Evolutionary conservation across 1,140 invertebrate species (phyloP).

Genomic region (Eriosoma lanigerum): DNA sequence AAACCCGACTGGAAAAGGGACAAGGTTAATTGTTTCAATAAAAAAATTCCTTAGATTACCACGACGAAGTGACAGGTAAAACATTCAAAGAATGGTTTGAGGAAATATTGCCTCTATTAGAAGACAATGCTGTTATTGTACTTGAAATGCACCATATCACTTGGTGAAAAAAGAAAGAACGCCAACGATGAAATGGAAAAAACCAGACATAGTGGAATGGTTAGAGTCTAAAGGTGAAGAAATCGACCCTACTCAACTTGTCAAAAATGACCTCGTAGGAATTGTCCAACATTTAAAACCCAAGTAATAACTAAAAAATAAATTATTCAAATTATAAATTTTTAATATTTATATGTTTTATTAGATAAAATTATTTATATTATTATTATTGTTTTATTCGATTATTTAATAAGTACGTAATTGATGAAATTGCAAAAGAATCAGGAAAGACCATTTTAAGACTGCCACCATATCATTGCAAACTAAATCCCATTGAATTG

Average conservation of each 20-base stretch:
- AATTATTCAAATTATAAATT: slow-evolving; percentile 8
- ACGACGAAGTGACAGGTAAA: slow-evolving; percentile 19
- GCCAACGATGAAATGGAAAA: neutral
- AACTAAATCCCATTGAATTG: slow-evolving; percentile 50
- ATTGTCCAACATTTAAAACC: slow-evolving; percentile 6
- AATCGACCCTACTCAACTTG: neutral
- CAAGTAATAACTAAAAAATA: slow-evolving; percentile 12
- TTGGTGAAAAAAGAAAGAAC: slow-evolving; percentile 1
- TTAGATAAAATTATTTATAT: neutral
- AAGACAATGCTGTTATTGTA: slow-evolving; percentile 8
- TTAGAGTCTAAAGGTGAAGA: slow-evolving; percentile 1
- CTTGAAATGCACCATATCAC: slow-evolving; percentile 44
- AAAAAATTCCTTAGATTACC: slow-evolving; percentile 40
- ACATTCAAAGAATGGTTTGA: slow-evolving; percentile 31
- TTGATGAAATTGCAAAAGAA: slow-evolving; percentile 44
- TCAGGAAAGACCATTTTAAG: slow-evolving; percentile 49
- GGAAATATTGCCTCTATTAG: slow-evolving; percentile 5
- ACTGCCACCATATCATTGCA: slow-evolving; percentile 49
- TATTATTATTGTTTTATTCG: too few species aligned
- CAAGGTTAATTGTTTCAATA: neutral
- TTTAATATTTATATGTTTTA: neutral
- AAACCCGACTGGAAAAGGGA: slow-evolving; percentile 23
- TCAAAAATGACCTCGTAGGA: slow-evolving; percentile 23
- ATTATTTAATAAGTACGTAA: neutral
- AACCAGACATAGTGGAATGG: neutral